phyloP scores from a whole-genome alignment of 2,888 invertebrate genomes.

The Doris montereyensis region DNA sequence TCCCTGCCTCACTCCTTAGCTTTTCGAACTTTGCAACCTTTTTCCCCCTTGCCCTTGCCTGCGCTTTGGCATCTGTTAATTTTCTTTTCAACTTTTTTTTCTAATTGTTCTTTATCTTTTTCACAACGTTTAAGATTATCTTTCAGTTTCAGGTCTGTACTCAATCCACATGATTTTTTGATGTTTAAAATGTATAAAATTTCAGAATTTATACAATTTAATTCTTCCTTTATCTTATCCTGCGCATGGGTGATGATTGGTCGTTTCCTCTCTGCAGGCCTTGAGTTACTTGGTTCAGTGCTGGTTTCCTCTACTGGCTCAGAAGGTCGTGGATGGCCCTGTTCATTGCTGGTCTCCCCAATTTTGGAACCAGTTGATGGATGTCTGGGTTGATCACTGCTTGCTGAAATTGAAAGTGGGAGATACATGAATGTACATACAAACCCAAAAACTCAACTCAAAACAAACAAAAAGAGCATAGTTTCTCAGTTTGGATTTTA shows the following conservation, averaged over 20 bases:
- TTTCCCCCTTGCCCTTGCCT: slow-evolving; percentile 1
- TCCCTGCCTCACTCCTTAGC: not conserved
- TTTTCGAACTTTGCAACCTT: slow-evolving; percentile 4
- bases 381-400: slow-evolving; percentile 14
- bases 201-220: slow-evolving; percentile 13
- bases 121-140: slow-evolving; percentile 3
- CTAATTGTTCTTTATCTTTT: slow-evolving; percentile 16
- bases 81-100: slow-evolving; percentile 20
- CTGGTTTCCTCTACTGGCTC: slow-evolving; percentile 16
- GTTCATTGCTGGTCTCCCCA: slow-evolving; percentile 4
- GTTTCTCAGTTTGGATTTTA: no score
- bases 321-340: not conserved
- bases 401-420: slow-evolving; percentile 11
- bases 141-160: slow-evolving; percentile 20
- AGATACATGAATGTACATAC: not conserved
- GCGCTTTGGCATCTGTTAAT: not conserved
- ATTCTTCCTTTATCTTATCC: slow-evolving; percentile 5
- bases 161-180: slow-evolving; percentile 10
- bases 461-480: no score
- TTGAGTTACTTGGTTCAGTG: slow-evolving; percentile 8
- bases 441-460: no score
- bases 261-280: slow-evolving; percentile 1
- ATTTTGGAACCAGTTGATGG: not conserved
- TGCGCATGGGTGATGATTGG: slow-evolving; percentile 6
- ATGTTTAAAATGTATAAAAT: slow-evolving; percentile 12